These are phyloP conservation scores for Amphilophus citrinellus DNA, from an alignment of 2,113 vertebrate genomes.

Conservation along the genomic window DNA sequence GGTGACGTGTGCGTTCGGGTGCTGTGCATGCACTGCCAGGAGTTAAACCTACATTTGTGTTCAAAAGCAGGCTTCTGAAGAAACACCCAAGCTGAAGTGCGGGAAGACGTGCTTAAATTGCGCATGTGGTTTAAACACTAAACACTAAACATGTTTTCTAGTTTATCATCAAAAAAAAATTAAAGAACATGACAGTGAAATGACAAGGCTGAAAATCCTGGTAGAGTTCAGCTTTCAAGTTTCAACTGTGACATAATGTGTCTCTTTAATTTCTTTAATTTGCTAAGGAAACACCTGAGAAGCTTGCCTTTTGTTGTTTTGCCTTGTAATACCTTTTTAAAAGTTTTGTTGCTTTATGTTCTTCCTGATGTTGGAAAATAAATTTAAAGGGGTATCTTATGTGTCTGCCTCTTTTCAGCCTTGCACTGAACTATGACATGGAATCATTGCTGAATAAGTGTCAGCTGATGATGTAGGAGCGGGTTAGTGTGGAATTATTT, in stretches of 20 bases:
- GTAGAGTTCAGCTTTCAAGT: neutral
- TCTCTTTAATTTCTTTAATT: neutral
- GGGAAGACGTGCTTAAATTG: neutral
- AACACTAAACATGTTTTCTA: neutral
- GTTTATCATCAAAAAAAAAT: neutral
- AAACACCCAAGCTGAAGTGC: constrained; percentile 24
- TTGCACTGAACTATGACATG: neutral
- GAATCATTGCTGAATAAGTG: neutral
- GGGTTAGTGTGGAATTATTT: neutral
- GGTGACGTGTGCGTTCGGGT: constrained; percentile 19
- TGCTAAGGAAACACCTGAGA: neutral
- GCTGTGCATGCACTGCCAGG: neutral
- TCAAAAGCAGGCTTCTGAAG: neutral
- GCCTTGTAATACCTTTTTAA: neutral
- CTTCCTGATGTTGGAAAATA: neutral
- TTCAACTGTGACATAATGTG: neutral
- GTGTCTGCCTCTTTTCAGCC: neutral
- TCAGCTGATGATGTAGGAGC: neutral
- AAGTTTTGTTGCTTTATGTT: neutral
- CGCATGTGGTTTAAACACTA: neutral
- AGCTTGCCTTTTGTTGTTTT: neutral
- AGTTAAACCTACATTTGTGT: neutral
- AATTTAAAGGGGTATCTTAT: neutral
- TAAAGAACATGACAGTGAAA: neutral
- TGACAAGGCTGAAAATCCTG: neutral